Evolutionary conservation across 92 coral and sea anemone species (phyloP).

Genomic region (Plumapathes pennacea): DNA sequence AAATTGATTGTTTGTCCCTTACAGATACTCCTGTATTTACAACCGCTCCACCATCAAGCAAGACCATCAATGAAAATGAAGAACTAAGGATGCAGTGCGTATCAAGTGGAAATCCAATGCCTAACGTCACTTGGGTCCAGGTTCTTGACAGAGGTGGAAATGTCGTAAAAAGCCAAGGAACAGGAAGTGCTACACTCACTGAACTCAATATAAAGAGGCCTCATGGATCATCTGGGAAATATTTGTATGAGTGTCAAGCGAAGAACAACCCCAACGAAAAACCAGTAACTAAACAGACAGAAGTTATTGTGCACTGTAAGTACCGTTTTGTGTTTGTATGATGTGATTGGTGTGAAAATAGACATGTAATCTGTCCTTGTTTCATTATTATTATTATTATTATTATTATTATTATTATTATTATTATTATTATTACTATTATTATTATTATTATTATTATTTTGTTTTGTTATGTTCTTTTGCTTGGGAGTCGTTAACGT

Average conservation of each 20-base stretch:
- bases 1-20: too few species aligned
- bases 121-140: conserved; percentile 32
- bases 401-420: too few species aligned
- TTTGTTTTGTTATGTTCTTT: too few species aligned
- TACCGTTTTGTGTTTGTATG: not conserved
- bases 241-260: conserved; percentile 41
- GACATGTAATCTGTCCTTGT: too few species aligned
- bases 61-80: not conserved
- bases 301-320: conserved; percentile 22
- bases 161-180: conserved; percentile 1
- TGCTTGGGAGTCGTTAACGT: too few species aligned
- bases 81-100: not conserved
- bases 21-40: not conserved
- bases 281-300: conserved; percentile 6
- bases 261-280: conserved; percentile 13
- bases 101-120: conserved; percentile 24
- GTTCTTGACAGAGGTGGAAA: not conserved
- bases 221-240: conserved; percentile 9
- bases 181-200: conserved; percentile 6
- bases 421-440: too few species aligned
- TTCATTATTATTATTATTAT: too few species aligned
- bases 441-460: too few species aligned
- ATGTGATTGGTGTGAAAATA: not conserved
- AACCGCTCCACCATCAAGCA: not conserved
- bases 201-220: conserved; percentile 8